These are phyloP conservation scores for Pantala flavescens DNA, from an alignment of 1,140 invertebrate genomes.

Conservation along the genomic window DNA sequence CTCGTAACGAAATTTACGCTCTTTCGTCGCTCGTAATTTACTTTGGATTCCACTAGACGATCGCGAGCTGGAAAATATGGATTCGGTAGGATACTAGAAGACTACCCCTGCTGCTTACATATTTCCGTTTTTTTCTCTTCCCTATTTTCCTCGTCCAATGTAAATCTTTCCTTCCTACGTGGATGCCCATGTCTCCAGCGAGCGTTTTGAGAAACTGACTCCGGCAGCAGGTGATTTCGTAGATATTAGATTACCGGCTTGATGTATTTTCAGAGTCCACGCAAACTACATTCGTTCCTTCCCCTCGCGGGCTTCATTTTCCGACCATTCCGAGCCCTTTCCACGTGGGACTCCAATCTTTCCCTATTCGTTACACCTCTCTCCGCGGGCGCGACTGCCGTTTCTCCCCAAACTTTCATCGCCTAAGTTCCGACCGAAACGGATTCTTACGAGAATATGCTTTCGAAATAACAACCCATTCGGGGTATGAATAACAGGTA, in stretches of 20 bases:
- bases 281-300: neutral
- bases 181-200: neutral
- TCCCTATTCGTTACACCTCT: neutral
- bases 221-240: neutral
- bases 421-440: too few relatives aligned
- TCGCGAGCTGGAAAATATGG: too few relatives aligned
- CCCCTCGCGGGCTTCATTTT: neutral
- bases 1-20: too few relatives aligned
- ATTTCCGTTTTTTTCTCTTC: neutral
- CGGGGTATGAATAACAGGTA: too few relatives aligned
- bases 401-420: too few relatives aligned
- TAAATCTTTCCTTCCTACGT: neutral
- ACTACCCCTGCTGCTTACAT: neutral
- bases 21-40: too few relatives aligned
- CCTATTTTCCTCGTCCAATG: neutral
- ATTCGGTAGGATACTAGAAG: too few relatives aligned
- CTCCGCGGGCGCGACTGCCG: neutral
- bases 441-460: too few relatives aligned
- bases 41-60: too few relatives aligned
- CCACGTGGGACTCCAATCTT: neutral
- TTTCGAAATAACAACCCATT: too few relatives aligned
- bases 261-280: neutral
- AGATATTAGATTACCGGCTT: slow-evolving; percentile 6
- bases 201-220: neutral
- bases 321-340: neutral